Conservation (phyloP, 2,113 vertebrate species). For the Pseudopipra pipra region DNA sequence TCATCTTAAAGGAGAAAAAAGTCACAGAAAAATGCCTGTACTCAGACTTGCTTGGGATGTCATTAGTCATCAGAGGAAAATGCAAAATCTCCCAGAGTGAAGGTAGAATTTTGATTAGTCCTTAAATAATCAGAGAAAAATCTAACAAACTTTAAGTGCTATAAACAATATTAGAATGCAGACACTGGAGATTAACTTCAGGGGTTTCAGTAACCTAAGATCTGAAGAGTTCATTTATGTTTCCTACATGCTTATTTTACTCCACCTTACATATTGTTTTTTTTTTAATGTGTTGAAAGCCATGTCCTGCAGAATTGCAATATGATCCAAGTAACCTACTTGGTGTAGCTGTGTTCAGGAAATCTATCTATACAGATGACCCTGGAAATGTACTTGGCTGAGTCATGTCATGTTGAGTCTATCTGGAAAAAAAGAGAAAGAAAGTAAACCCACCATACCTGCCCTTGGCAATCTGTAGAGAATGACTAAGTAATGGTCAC, state of each 20-base stretch:
- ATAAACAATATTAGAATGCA: background rate
- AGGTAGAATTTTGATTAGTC: constrained; percentile 35
- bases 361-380: background rate
- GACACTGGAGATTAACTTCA: background rate
- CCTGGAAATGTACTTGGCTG: background rate
- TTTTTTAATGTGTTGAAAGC: background rate
- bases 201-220: background rate
- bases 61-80: constrained; percentile 43
- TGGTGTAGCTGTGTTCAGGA: background rate
- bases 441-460: background rate
- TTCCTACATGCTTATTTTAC: background rate
- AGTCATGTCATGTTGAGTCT: background rate
- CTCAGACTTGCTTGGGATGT: constrained; percentile 27
- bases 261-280: background rate
- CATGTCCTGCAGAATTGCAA: background rate
- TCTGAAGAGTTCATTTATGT: background rate
- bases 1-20: background rate
- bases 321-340: background rate
- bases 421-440: background rate
- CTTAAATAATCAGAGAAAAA: constrained; percentile 40
- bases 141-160: background rate
- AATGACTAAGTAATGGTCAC: background rate
- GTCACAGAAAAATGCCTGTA: background rate
- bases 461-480: background rate
- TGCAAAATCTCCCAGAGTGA: background rate